Percentiles rank a stretch among this genome's conserved stretches.
phyloP scores from a whole-genome alignment of 2,113 vertebrate genomes.

The Poicephalus gulielmi region DNA sequence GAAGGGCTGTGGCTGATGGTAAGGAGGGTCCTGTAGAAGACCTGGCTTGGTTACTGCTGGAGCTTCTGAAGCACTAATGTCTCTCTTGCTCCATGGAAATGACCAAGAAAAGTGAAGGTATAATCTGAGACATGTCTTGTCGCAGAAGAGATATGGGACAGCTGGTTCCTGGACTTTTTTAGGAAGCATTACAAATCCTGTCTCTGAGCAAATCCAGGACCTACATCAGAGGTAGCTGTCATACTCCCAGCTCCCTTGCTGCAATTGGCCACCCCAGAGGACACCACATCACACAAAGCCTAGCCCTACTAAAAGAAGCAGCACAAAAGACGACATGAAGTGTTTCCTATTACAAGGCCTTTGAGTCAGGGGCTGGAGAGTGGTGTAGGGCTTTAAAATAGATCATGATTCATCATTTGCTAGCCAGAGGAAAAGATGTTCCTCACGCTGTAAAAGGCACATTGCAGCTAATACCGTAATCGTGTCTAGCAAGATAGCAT shows the following conservation, averaged over 20 bases:
- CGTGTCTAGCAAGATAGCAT: not conserved
- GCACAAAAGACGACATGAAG: not conserved
- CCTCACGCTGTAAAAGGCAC: not conserved
- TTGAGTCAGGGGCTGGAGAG: conserved; percentile 16
- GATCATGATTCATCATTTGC: not conserved
- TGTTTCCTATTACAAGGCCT: not conserved
- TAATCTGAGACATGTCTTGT: not conserved
- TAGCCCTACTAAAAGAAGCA: not conserved
- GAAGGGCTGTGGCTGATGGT: not conserved
- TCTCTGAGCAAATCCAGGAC: not conserved
- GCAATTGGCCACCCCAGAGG: not conserved
- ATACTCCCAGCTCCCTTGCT: not conserved
- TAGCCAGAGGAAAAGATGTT: not conserved
- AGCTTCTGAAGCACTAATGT: fast-evolving
- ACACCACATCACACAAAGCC: not conserved
- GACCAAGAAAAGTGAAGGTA: not conserved
- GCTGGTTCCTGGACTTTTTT: not conserved
- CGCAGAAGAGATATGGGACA: not conserved
- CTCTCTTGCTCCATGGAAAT: not conserved
- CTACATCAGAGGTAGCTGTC: not conserved
- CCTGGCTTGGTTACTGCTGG: not conserved
- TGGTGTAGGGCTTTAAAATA: conserved; percentile 19
- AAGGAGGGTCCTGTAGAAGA: not conserved
- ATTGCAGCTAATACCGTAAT: not conserved
- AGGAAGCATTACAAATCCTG: not conserved